phyloP scores from a whole-genome alignment of 2,113 vertebrate species.

The Alligator sinensis region DNA sequence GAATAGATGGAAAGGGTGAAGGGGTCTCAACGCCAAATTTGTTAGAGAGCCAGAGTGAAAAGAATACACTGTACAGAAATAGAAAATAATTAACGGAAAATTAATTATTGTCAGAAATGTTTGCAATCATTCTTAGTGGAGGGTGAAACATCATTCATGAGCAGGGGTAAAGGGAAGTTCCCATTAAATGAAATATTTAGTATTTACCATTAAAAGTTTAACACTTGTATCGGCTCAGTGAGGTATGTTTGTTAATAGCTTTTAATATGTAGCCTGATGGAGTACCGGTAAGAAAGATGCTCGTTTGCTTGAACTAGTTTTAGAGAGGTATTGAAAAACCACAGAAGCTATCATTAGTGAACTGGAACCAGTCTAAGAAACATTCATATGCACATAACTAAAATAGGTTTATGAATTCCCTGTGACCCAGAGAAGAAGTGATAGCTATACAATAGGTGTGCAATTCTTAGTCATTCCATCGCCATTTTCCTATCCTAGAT shows the following conservation, averaged over 20 bases:
- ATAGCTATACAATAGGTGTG: accelerated
- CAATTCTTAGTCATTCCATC: neutral
- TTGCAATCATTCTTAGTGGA: slow-evolving; percentile 9
- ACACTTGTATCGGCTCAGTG: neutral
- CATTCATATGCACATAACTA: neutral
- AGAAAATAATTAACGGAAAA: slow-evolving; percentile 58
- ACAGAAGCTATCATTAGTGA: neutral
- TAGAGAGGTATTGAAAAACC: neutral
- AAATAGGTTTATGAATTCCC: neutral
- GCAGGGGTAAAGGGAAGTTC: slow-evolving; percentile 8
- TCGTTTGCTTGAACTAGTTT: neutral
- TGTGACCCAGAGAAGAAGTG: neutral
- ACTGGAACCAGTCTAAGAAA: neutral
- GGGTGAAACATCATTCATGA: neutral
- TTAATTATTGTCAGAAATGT: slow-evolving; percentile 61
- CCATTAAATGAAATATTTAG: slow-evolving; percentile 32
- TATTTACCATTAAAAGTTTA: slow-evolving; percentile 6
- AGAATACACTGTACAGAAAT: slow-evolving; percentile 46
- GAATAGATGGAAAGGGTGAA: slow-evolving; percentile 65
- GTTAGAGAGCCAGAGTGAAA: slow-evolving; percentile 58
- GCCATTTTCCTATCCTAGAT: neutral
- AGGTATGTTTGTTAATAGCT: neutral
- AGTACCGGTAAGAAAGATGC: neutral
- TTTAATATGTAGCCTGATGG: accelerated
- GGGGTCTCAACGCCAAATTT: slow-evolving; percentile 65